These are phyloP conservation scores for Euphydryas editha DNA, from an alignment of 2,888 invertebrate species.

Conservation along the genomic window DNA sequence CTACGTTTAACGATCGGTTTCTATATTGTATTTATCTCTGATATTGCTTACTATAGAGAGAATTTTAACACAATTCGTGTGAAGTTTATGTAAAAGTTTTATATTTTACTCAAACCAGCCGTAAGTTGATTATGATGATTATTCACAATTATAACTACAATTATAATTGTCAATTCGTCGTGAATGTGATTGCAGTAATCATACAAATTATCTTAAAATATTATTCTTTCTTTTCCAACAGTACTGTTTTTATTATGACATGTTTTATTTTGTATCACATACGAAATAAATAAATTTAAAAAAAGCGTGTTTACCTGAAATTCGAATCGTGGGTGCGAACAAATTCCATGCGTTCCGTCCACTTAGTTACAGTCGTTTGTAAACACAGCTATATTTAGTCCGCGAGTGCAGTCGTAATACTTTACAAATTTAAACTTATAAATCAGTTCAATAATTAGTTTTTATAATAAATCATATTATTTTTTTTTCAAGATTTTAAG, in stretches of 20 bases:
- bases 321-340: background rate
- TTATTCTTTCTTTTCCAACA: background rate
- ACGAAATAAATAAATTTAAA: background rate
- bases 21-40: too few species aligned
- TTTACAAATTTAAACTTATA: conserved; percentile 8
- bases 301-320: background rate
- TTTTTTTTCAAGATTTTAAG: conserved; percentile 33
- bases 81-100: too few species aligned
- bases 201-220: background rate
- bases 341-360: background rate
- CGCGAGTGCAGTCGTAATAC: background rate
- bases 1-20: too few species aligned
- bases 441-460: conserved; percentile 13
- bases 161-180: too few species aligned
- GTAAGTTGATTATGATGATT: too few species aligned
- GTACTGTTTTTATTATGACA: too few species aligned
- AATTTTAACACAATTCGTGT: too few species aligned
- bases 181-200: background rate
- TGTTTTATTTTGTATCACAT: too few species aligned
- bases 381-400: conserved; percentile 1
- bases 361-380: background rate
- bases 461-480: background rate
- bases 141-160: too few species aligned
- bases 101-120: too few species aligned
- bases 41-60: too few species aligned